A percentile compares a stretch with the other conserved stretches of the same genome.
Evolutionary conservation across 2,113 vertebrate species (phyloP).

Genomic region (Phrynosoma platyrhinos): DNA sequence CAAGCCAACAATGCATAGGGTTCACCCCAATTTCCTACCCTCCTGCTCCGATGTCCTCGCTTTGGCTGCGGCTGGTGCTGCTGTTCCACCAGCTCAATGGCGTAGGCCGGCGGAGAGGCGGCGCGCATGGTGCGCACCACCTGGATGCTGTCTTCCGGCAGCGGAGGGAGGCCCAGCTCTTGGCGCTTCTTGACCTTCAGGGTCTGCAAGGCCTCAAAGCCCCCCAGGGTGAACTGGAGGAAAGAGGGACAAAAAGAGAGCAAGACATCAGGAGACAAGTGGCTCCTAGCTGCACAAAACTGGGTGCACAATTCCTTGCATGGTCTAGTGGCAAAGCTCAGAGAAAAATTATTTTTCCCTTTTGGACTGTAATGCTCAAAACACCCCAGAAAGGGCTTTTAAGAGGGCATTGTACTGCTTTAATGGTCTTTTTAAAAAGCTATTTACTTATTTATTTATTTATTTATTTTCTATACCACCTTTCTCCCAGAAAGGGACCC

Average conservation of each 20-base stretch:
- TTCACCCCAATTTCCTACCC: slow-evolving; percentile 76
- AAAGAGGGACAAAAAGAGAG: rapidly evolving
- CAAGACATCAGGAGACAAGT: not conserved
- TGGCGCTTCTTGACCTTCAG: slow-evolving; percentile 86
- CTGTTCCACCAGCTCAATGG: slow-evolving; percentile 92
- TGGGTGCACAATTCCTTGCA: no score
- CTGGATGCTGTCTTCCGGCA: slow-evolving; percentile 95
- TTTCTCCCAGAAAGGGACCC: no score
- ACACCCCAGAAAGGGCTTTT: no score
- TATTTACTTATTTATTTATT: no score
- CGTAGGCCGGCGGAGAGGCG: slow-evolving; percentile 89
- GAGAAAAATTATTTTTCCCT: no score
- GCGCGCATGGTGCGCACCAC: slow-evolving; percentile 92
- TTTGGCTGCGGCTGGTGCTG: slow-evolving; percentile 77
- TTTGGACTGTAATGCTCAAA: no score
- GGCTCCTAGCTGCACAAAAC: no score
- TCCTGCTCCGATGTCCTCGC: slow-evolving; percentile 86
- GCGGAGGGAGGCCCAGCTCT: slow-evolving; percentile 82
- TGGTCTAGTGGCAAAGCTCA: no score
- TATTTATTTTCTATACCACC: no score
- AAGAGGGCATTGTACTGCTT: no score
- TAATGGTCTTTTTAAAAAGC: no score
- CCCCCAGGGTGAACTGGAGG: slow-evolving; percentile 91
- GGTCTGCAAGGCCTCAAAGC: slow-evolving; percentile 90
- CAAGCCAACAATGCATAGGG: no score